These are phyloP conservation scores for Chinchilla lanigera DNA, from an alignment of 2,113 vertebrate species.

Conservation along the genomic window DNA sequence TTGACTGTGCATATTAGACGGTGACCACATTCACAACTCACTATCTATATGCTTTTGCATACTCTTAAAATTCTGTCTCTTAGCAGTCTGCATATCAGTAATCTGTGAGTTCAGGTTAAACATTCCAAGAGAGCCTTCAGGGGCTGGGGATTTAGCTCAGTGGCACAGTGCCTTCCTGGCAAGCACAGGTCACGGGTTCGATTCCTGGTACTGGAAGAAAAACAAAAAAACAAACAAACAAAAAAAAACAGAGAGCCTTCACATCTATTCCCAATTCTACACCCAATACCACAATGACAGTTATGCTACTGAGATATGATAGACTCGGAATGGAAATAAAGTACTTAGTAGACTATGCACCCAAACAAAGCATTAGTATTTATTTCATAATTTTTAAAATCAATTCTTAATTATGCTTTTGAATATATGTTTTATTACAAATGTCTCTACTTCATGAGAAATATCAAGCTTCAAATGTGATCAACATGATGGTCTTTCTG, in stretches of 20 bases:
- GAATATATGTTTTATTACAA: background rate
- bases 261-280: background rate
- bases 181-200: too few species aligned
- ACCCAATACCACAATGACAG: background rate
- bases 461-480: background rate
- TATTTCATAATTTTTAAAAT: constrained; percentile 47
- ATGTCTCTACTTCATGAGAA: background rate
- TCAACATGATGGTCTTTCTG: background rate
- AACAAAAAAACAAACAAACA: too few species aligned
- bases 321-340: background rate
- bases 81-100: background rate
- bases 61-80: background rate
- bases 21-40: constrained; percentile 6
- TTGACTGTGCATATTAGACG: background rate
- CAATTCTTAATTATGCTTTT: background rate
- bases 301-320: background rate
- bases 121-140: background rate
- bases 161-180: too few species aligned
- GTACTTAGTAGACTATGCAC: background rate
- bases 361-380: constrained; percentile 30
- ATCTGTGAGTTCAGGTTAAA: constrained; percentile 12
- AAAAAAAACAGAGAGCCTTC: background rate
- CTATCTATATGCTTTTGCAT: background rate
- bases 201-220: too few species aligned
- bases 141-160: too few species aligned